These are phyloP conservation scores for Callosobruchus maculatus DNA, from an alignment of 2,888 invertebrate genomes.

Conservation along the genomic window DNA sequence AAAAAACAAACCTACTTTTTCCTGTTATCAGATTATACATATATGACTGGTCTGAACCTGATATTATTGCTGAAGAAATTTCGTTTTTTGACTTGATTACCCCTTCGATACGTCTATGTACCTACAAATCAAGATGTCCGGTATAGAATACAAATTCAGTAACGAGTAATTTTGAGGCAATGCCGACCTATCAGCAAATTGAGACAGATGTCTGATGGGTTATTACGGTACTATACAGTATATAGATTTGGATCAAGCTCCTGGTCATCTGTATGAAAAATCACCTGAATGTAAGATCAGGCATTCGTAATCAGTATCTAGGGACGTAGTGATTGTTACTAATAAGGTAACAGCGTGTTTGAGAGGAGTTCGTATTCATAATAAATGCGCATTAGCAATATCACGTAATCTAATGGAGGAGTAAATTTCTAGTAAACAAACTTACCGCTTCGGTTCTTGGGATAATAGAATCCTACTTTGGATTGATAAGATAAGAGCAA, in stretches of 20 bases:
- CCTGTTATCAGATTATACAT: too few relatives aligned
- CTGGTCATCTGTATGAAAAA: neutral
- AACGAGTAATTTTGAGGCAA: neutral
- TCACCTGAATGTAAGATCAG: neutral
- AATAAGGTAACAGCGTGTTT: neutral
- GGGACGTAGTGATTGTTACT: neutral
- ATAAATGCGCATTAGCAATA: neutral
- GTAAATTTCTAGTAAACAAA: neutral
- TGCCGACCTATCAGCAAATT: neutral
- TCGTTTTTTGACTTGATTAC: too few relatives aligned
- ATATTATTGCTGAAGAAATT: too few relatives aligned
- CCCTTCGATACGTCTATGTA: neutral
- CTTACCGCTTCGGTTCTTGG: too few relatives aligned
- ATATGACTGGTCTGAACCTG: too few relatives aligned
- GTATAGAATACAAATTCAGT: neutral
- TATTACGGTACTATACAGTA: neutral
- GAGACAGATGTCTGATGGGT: neutral
- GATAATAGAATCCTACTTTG: too few relatives aligned
- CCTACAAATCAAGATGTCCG: neutral
- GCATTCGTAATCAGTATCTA: neutral
- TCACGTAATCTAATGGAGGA: neutral
- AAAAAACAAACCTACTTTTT: too few relatives aligned
- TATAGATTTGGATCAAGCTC: neutral
- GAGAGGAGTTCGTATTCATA: neutral
- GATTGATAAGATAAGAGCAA: too few relatives aligned